Percentiles rank a stretch among this genome's conserved stretches.
Evolutionary conservation across 2,888 invertebrate genomes (phyloP).

Genomic region (Hemaris fuciformis): DNA sequence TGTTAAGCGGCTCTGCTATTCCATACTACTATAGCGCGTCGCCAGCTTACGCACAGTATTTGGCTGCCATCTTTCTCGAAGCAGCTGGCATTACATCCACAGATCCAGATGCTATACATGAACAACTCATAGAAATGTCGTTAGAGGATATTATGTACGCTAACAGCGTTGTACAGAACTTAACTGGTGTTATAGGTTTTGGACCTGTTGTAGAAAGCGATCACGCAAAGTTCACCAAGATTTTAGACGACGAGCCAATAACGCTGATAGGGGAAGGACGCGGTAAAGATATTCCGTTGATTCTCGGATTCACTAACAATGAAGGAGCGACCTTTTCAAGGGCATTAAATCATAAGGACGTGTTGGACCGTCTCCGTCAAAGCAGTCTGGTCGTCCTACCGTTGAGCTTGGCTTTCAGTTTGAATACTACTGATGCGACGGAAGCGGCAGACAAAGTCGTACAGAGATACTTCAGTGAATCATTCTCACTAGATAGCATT

Average conservation of each 20-base stretch:
- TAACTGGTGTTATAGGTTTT: constrained; percentile 23
- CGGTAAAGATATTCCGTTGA: constrained; percentile 27
- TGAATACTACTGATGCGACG: constrained; percentile 9
- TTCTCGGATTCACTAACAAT: constrained; percentile 21
- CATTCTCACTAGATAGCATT: constrained; percentile 21
- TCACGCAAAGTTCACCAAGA: constrained; percentile 23
- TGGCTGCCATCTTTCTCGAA: constrained; percentile 34
- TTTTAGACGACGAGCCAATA: constrained; percentile 32
- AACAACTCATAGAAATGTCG: constrained; percentile 22
- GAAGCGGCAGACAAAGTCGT: constrained; percentile 13
- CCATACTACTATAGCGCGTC: constrained; percentile 26
- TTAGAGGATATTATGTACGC: constrained; percentile 39
- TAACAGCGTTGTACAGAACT: constrained; percentile 21
- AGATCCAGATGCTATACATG: constrained; percentile 26
- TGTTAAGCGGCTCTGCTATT: constrained; percentile 30
- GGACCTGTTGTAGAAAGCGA: constrained; percentile 28
- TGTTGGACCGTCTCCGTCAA: constrained; percentile 15
- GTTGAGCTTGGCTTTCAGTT: constrained; percentile 13
- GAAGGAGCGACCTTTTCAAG: constrained; percentile 22
- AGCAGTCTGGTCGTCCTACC: constrained; percentile 22
- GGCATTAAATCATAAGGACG: constrained; percentile 8
- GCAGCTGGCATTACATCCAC: constrained; percentile 50
- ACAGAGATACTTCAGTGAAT: constrained; percentile 26
- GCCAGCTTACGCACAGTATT: constrained; percentile 21
- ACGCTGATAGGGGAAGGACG: constrained; percentile 27